Percentiles rank a stretch among this genome's conserved stretches.
Evolutionary conservation across 2,888 invertebrate genomes (phyloP).

Genomic region (Agrilus mali): DNA sequence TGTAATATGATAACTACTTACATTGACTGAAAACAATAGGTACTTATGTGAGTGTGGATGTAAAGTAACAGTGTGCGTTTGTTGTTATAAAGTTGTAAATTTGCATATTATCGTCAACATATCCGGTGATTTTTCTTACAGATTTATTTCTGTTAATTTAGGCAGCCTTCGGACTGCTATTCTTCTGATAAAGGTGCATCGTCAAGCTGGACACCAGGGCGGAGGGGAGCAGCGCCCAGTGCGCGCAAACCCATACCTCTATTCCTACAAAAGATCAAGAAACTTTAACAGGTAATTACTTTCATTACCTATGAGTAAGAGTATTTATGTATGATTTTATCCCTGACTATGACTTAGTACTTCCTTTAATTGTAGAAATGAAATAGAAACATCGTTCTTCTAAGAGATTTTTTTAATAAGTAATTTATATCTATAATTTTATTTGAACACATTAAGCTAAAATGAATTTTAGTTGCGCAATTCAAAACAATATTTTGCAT

Average conservation of each 20-base stretch:
- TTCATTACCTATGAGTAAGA: too few species aligned
- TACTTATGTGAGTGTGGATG: too few species aligned
- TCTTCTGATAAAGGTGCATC: slow-evolving; percentile 25
- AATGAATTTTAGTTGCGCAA: too few species aligned
- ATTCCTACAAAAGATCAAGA: slow-evolving; percentile 44
- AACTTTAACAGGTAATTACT: slow-evolving; percentile 48
- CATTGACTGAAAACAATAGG: too few species aligned
- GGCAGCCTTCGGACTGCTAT: slow-evolving; percentile 5
- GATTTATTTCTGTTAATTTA: neutral
- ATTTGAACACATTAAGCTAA: neutral
- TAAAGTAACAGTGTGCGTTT: too few species aligned
- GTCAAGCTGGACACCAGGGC: slow-evolving; percentile 72
- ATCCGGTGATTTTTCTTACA: neutral
- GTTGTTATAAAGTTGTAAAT: neutral
- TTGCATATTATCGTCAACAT: neutral
- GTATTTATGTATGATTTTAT: neutral
- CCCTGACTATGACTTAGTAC: neutral
- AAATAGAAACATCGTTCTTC: neutral
- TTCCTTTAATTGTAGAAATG: too few species aligned
- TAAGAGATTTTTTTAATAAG: neutral
- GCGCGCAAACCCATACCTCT: slow-evolving; percentile 31
- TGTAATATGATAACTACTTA: too few species aligned
- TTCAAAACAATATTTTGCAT: neutral
- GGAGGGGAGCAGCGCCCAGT: slow-evolving; percentile 59
- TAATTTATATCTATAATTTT: neutral